Evolutionary conservation across 2,888 invertebrate species (phyloP), one percentile per base, ranked within the genome.

Genomic region (Oscheius sp.): DNA sequence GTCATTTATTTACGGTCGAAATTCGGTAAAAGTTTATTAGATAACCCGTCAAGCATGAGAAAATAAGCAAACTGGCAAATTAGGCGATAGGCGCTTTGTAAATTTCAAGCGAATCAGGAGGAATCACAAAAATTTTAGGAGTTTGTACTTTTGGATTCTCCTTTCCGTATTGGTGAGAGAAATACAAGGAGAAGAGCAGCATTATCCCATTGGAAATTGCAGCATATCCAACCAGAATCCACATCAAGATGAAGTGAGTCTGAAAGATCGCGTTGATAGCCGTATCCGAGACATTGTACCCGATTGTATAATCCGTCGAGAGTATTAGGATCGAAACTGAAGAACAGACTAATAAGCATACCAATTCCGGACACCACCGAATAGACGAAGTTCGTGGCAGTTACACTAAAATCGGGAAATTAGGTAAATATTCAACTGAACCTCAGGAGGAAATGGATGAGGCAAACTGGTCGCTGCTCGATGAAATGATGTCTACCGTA

Each of bases 261-360:
- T 66, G n/a, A 9, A 66, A 52, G 12, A 3, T 9, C 46, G 0
- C 6, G 29, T 9, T n/a, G n/a, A n/a, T n/a, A n/a, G n/a, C n/a
- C n/a, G n/a, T n/a, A n/a, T n/a, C n/a, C n/a, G n/a, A n/a, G n/a
- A n/a, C n/a, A n/a, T 6, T 16, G 13, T 35, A 66, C 66, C 52
- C 52, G 49, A 1, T 29, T 27, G 29, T 25, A 52, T 18, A 18
- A 2, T n/a, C 29, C 27, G 21, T 66, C 52, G 9, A 66, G 18
- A 18, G 52, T 16, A 1, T 49, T 25, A 0, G 66, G 66, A 52
- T 66, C 66, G 49, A 46, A 66, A n/a, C 35, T 16, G 29, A 66
- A 66, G 21, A 52, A 66, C 9, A 66, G 66, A 29, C 52, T 35
- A 18, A 66, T 66, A 12, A 66, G 23, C 63, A 66, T 66, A n/a